A percentile compares a stretch with the other conserved stretches of the same genome.
phyloP scores from a whole-genome alignment of 2,113 vertebrate genomes.

The Aptenodytes patagonicus region DNA sequence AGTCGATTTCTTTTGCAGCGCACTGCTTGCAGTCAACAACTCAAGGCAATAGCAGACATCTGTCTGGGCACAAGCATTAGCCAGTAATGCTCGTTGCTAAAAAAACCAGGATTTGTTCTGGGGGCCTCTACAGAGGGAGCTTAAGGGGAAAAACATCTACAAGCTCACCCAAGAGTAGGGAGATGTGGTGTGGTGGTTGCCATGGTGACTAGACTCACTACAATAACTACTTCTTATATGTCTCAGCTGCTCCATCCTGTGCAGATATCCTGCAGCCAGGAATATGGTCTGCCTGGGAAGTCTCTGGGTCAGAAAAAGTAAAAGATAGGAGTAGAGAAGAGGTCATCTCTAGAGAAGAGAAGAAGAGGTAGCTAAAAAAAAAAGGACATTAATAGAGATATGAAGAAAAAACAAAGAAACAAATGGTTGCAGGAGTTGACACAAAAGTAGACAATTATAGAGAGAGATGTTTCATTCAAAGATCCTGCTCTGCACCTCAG shows the following conservation, averaged over 20 bases:
- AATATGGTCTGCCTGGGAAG: not conserved
- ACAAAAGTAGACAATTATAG: not conserved
- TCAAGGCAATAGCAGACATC: not conserved
- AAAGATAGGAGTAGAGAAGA: not conserved
- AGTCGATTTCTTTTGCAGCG: not conserved
- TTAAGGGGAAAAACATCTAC: not conserved
- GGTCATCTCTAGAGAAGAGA: not conserved
- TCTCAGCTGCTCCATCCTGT: not conserved
- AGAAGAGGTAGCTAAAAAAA: not conserved
- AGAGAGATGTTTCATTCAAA: not conserved
- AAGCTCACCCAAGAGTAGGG: not conserved
- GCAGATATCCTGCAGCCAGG: not conserved
- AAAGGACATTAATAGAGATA: not conserved
- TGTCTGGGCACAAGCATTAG: not conserved
- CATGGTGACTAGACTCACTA: not conserved
- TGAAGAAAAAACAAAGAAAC: not conserved
- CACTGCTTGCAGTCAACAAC: not conserved
- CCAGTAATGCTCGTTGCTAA: not conserved
- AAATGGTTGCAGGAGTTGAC: not conserved
- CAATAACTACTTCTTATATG: not conserved
- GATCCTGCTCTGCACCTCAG: not conserved
- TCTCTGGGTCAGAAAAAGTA: not conserved
- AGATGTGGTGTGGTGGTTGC: not conserved
- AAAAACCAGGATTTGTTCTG: not conserved
- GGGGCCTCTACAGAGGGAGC: not conserved